These are phyloP conservation scores for Tenthredo notha DNA, from an alignment of 2,888 invertebrate species.

Conservation along the genomic window DNA sequence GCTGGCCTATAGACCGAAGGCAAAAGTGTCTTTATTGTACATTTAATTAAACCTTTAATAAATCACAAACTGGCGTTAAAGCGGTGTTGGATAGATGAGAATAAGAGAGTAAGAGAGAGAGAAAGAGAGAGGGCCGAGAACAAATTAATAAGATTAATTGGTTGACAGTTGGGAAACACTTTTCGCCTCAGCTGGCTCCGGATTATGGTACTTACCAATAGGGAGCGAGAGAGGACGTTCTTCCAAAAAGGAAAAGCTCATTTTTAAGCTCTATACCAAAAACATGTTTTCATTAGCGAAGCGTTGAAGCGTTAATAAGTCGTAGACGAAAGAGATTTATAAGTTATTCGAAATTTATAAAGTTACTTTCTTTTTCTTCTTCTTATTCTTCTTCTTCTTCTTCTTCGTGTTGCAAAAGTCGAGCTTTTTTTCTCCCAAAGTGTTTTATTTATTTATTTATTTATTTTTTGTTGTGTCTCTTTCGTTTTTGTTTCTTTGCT, in stretches of 20 bases:
- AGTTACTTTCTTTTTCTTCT: not conserved
- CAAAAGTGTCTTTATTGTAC: constrained; percentile 70
- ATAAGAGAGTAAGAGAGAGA: constrained; percentile 58
- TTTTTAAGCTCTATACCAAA: constrained; percentile 60
- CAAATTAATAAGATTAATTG: constrained; percentile 77
- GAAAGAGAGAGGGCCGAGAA: constrained; percentile 63
- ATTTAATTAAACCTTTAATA: constrained; percentile 76
- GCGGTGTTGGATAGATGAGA: constrained; percentile 19
- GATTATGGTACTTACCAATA: constrained; percentile 54
- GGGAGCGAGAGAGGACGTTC: constrained; percentile 14
- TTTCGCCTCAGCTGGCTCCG: constrained; percentile 61
- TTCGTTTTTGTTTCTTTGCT: not conserved
- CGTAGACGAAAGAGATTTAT: constrained; percentile 16
- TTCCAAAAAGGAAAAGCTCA: constrained; percentile 65
- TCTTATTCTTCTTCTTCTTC: not conserved
- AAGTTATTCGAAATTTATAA: constrained; percentile 23
- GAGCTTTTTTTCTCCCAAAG: not conserved
- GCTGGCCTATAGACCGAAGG: constrained; percentile 54
- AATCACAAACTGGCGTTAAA: constrained; percentile 64
- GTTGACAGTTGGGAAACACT: constrained; percentile 75
- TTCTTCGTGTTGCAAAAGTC: not conserved
- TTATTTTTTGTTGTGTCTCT: not conserved
- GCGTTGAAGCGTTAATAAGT: constrained; percentile 18
- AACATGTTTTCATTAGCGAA: constrained; percentile 63
- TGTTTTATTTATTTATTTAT: not conserved